A percentile compares a stretch with the other conserved stretches of the same genome.
Evolutionary conservation across 2,113 vertebrate genomes (phyloP).

Genomic region (Regulus satrapa): DNA sequence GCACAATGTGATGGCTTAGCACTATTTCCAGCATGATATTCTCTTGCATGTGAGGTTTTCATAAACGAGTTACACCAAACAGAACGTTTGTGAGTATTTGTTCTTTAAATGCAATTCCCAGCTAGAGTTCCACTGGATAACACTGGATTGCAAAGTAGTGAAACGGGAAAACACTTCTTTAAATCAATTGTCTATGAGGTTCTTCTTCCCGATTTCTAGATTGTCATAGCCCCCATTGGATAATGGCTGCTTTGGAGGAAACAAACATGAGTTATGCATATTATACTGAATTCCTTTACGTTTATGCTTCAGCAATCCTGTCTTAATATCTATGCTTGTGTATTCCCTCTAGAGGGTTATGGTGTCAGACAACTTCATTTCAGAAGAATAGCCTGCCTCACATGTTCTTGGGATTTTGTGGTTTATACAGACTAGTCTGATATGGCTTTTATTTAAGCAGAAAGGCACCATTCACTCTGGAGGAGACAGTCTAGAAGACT

Average conservation of each 20-base stretch:
- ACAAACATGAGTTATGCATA: not conserved
- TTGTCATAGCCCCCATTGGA: not conserved
- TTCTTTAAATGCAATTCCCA: not conserved
- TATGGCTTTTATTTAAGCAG: not conserved
- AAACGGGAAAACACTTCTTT: not conserved
- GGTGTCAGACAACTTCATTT: not conserved
- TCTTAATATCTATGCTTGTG: not conserved
- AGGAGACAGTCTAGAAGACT: not conserved
- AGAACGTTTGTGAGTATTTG: not conserved
- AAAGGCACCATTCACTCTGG: not conserved
- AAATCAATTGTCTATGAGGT: not conserved
- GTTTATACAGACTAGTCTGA: not conserved
- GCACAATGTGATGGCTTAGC: not conserved
- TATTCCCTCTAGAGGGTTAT: not conserved
- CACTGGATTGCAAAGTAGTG: not conserved
- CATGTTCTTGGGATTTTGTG: not conserved
- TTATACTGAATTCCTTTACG: not conserved
- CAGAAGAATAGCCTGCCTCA: not conserved
- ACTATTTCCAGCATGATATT: not conserved
- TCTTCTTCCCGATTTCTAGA: not conserved
- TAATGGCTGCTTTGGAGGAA: not conserved
- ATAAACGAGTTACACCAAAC: not conserved
- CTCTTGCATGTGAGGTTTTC: not conserved
- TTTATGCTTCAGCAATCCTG: not conserved
- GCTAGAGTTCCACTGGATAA: not conserved